Percentiles rank a stretch among this genome's conserved stretches.
Evolutionary conservation across 1,140 invertebrate species (phyloP).

Genomic region (Sycophaga agraensis): DNA sequence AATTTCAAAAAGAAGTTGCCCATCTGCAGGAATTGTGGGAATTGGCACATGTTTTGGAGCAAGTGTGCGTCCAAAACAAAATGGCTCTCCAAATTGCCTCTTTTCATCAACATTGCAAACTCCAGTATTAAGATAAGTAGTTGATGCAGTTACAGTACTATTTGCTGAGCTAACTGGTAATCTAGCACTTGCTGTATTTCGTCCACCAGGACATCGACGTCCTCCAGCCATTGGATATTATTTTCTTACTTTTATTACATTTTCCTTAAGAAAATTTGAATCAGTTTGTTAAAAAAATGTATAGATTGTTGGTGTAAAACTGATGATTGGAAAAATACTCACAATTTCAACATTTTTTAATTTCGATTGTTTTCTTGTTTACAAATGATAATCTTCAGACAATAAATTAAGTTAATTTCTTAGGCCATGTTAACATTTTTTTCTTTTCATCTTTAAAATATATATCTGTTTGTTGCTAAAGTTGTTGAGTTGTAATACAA

Average conservation of each 20-base stretch:
- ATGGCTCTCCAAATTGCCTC: constrained; percentile 41
- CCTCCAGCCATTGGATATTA: constrained; percentile 45
- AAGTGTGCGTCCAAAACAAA: constrained; percentile 33
- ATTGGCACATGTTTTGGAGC: constrained; percentile 81
- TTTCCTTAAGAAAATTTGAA: neutral
- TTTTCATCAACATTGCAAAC: constrained; percentile 38
- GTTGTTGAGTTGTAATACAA: no score
- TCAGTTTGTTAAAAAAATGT: neutral
- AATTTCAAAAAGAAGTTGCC: constrained; percentile 82
- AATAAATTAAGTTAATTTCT: neutral
- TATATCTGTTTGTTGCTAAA: no score
- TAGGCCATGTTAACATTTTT: neutral
- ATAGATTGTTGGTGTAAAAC: neutral
- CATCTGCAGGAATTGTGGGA: constrained; percentile 80
- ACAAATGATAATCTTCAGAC: no score
- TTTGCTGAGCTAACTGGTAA: constrained; percentile 34
- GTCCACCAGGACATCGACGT: constrained; percentile 45
- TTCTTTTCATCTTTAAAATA: constrained; percentile 9
- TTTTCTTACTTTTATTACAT: constrained; percentile 30
- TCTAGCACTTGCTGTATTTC: constrained; percentile 30
- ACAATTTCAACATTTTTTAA: no score
- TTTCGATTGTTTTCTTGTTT: no score
- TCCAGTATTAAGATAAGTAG: constrained; percentile 30
- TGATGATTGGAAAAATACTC: neutral
- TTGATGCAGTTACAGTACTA: constrained; percentile 24